Evolutionary conservation across 1,140 invertebrate genomes (phyloP).

Genomic region (Sycophaga agraensis): DNA sequence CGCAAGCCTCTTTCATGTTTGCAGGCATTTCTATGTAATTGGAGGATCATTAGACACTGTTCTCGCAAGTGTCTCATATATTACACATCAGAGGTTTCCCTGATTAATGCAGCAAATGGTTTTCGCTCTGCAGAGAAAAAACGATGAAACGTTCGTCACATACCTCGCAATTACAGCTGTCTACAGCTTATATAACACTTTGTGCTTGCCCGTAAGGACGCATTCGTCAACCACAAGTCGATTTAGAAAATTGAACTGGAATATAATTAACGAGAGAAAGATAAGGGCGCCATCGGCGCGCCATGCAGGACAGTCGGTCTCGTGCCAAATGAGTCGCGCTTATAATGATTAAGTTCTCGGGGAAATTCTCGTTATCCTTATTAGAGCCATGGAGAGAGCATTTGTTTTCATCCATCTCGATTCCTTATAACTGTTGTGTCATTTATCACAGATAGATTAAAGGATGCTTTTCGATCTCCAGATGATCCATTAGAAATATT

Average conservation of each 20-base stretch:
- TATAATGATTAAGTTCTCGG: slow-evolving; percentile 1
- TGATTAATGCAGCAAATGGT: not conserved
- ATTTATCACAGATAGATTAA: slow-evolving; percentile 15
- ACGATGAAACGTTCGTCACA: slow-evolving; percentile 13
- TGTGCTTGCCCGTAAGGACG: too few species aligned
- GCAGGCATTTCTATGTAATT: too few species aligned
- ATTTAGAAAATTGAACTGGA: too few species aligned
- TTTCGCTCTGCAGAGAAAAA: slow-evolving; percentile 2
- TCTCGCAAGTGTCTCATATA: not conserved
- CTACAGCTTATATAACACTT: too few species aligned
- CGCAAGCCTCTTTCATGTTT: too few species aligned
- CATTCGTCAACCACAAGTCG: too few species aligned
- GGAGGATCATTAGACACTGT: not conserved
- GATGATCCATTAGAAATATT: too few species aligned
- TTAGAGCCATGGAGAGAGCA: not conserved
- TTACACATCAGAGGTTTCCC: not conserved
- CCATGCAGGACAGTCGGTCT: slow-evolving; percentile 10
- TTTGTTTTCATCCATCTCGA: not conserved
- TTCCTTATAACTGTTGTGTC: not conserved
- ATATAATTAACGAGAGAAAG: slow-evolving; percentile 50
- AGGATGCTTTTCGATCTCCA: not conserved
- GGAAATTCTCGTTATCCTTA: slow-evolving; percentile 5
- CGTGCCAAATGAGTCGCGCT: not conserved
- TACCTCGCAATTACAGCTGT: slow-evolving; percentile 44
- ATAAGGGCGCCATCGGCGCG: too few species aligned